Base-by-base conservation (phyloP, 2,113 vertebrate species). In the Nipponia nippon region DNA sequence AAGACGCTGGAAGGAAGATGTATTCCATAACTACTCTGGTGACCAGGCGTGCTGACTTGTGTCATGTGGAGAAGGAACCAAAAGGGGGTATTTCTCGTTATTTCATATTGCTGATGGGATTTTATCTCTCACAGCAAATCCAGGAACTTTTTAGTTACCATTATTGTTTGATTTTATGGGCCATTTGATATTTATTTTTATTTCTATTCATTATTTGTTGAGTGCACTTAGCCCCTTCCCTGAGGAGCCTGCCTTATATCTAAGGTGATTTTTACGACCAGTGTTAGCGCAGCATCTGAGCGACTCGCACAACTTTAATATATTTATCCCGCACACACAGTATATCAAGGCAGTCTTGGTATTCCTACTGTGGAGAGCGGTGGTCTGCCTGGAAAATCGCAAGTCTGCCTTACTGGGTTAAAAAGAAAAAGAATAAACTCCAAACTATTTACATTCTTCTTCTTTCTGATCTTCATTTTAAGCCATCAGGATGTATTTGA, bases 101-200 rank as follows among this genome's bases (percentile, higher is more conserved):
- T 85, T 97, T 87, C 94, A 88, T 53, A 26, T 70, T 2, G 32
- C 95, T 93, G 93, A 70, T 96, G 96, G 95, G 94, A 94, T 95
- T 97, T 95, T 91, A 59, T 96, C 91, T 94, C 96, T 90, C 62
- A 8, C 87, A 95, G 85, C 95, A 95, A 92, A 93, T 95, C 95
- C 96, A 94, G 95, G 93, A 91, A 91, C 95, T 95, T 96, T 95
- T 89, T 93, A 77, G 93, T 96, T 96, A 88, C 93, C 83, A 27
- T 96, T 96, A 96, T 86, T 92, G 94, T 94, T 97, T 96, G 95
- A 97, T 96, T 97, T 97, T 97, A 97, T 97, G 94, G 63, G 93
- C 91, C 95, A 94, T 97, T 93, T 91, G 95, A 93, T 95, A 96
- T 91, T 97, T 97, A 73, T 94, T 96, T 96, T 97, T 96, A 96